A percentile compares a stretch with the other conserved stretches of the same genome.
Conservation (phyloP, 2,888 invertebrate genomes). For the Campoplex nolae region DNA sequence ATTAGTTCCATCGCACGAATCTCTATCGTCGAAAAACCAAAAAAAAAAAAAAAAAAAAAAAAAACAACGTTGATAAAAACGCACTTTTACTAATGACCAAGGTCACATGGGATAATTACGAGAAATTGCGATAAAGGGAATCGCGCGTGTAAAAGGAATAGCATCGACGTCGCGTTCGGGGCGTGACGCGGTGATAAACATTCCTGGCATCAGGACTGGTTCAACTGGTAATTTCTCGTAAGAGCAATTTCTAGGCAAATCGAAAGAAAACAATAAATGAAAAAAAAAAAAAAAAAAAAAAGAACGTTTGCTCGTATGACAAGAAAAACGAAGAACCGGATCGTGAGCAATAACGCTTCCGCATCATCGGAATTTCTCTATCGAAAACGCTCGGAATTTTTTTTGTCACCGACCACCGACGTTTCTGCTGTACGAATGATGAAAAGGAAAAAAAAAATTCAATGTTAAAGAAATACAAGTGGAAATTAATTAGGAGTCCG, state of each 20-base stretch:
- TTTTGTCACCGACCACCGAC: background rate
- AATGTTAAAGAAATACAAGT: background rate
- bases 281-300: background rate
- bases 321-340: background rate
- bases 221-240: background rate
- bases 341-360: background rate
- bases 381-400: background rate
- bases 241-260: background rate
- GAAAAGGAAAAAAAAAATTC: background rate
- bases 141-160: background rate
- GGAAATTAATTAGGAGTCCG: background rate
- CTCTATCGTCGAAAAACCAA: background rate
- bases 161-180: too few relatives aligned
- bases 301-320: background rate
- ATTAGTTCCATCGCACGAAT: background rate
- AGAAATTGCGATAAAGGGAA: background rate
- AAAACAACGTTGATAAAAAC: background rate
- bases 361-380: background rate
- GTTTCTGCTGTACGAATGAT: too few relatives aligned
- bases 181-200: too few relatives aligned
- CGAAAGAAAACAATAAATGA: background rate
- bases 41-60: background rate
- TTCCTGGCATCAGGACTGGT: background rate
- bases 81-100: background rate
- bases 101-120: background rate